phyloP scores from a whole-genome alignment of 2,797 vertebrate species.

The Anguilla marmorata region DNA sequence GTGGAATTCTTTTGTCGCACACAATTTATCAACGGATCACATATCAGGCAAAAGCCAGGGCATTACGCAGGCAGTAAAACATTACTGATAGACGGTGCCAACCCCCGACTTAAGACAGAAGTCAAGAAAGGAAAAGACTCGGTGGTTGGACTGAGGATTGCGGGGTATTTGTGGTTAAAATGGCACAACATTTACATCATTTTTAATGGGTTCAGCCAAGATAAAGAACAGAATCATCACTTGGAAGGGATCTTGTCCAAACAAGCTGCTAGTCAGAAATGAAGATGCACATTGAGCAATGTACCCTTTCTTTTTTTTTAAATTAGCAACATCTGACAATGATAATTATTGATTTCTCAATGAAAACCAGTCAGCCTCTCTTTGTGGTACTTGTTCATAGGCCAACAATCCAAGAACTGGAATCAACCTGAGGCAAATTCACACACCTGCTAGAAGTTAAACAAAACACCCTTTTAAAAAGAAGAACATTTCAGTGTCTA shows the following conservation, averaged over 20 bases:
- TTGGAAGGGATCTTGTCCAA: slow-evolving; percentile 42
- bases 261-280: slow-evolving; percentile 34
- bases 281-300: slow-evolving; percentile 20
- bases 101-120: not conserved
- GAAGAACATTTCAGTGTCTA: not conserved
- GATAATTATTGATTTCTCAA: not conserved
- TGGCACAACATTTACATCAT: slow-evolving; percentile 27
- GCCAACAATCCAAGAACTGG: not conserved
- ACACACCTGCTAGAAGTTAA: not conserved
- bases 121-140: not conserved
- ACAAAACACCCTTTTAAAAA: not conserved
- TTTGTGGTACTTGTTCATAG: not conserved
- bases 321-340: slow-evolving; percentile 5
- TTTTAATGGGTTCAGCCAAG: slow-evolving; percentile 21
- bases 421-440: not conserved
- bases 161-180: slow-evolving; percentile 35
- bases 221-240: slow-evolving; percentile 23
- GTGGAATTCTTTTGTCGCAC: slow-evolving; percentile 48
- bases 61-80: not conserved
- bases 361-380: slow-evolving; percentile 8
- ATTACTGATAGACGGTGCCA: not conserved
- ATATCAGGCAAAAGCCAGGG: not conserved
- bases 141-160: not conserved
- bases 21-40: not conserved
- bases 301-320: not conserved